phyloP scores from a whole-genome alignment of 2,888 invertebrate species.

The Mesochorus sp. region DNA sequence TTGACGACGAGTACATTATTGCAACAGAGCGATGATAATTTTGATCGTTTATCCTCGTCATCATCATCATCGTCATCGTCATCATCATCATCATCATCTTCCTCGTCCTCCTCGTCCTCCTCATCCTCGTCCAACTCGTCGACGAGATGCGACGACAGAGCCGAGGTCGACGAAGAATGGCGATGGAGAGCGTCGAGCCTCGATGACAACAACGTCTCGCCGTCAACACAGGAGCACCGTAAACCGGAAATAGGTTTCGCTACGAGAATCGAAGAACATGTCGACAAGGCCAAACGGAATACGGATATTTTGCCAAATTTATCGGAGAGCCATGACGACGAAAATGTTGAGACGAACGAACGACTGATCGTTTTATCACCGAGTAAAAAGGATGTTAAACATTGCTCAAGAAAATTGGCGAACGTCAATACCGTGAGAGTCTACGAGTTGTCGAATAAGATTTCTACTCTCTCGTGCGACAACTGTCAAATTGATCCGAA shows the following conservation, averaged over 20 bases:
- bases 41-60: conserved; percentile 41
- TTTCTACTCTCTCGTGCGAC: neutral
- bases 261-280: neutral
- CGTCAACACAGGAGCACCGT: neutral
- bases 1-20: conserved; percentile 33
- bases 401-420: neutral
- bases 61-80: too few relatives aligned
- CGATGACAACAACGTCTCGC: neutral
- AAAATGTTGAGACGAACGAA: conserved; percentile 22
- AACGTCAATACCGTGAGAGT: neutral
- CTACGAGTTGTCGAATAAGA: neutral
- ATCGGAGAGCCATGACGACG: conserved; percentile 1
- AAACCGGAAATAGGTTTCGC: too few relatives aligned
- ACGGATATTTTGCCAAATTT: conserved; percentile 11
- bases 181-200: conserved; percentile 42
- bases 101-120: conserved; percentile 58
- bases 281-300: neutral
- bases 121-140: conserved; percentile 62
- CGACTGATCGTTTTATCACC: conserved; percentile 32
- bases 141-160: conserved; percentile 62
- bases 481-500: neutral
- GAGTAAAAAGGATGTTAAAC: neutral
- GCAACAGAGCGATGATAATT: conserved; percentile 24
- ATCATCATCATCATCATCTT: conserved; percentile 45
- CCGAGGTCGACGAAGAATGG: conserved; percentile 59